Percentiles rank a stretch among this genome's conserved stretches.
phyloP scores from a whole-genome alignment of 2,888 invertebrate species.

The Beris chalybata region DNA sequence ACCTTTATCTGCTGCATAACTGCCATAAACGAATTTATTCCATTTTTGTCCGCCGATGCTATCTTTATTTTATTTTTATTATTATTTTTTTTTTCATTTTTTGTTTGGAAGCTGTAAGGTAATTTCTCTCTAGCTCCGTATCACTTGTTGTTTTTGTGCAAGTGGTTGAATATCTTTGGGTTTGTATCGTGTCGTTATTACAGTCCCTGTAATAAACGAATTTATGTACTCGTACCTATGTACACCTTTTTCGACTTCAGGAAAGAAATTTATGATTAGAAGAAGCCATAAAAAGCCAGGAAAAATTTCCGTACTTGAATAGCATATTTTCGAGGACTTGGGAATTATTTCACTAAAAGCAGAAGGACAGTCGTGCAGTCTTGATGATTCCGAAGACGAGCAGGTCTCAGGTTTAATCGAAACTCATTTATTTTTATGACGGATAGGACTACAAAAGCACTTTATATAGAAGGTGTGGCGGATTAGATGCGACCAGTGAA shows the following conservation, averaged over 20 bases:
- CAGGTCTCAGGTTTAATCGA: conserved; percentile 21
- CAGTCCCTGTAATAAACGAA: too few species aligned
- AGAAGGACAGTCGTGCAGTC: conserved; percentile 15
- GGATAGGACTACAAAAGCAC: conserved; percentile 21
- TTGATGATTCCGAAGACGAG: not conserved
- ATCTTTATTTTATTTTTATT: conserved; percentile 16
- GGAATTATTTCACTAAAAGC: conserved; percentile 11
- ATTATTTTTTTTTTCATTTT: not conserved
- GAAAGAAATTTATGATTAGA: conserved; percentile 22
- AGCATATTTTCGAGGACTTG: conserved; percentile 23
- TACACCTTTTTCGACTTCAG: not conserved
- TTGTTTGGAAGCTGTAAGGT: not conserved
- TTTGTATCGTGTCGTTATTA: too few species aligned
- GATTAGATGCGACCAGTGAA: conserved; percentile 7
- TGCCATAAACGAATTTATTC: conserved; percentile 27
- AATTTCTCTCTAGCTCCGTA: not conserved
- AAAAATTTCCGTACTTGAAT: conserved; percentile 16
- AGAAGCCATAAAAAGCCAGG: conserved; percentile 17
- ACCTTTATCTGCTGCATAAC: conserved; percentile 24
- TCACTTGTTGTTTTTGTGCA: not conserved
- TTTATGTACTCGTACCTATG: too few species aligned
- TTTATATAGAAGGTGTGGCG: conserved; percentile 22
- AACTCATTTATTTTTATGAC: conserved; percentile 31
- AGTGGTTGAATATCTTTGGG: not conserved
- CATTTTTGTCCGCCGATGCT: conserved; percentile 16